These are phyloP conservation scores for Prietella phreatophila DNA, from an alignment of 2,113 vertebrate genomes.

Conservation along the genomic window DNA sequence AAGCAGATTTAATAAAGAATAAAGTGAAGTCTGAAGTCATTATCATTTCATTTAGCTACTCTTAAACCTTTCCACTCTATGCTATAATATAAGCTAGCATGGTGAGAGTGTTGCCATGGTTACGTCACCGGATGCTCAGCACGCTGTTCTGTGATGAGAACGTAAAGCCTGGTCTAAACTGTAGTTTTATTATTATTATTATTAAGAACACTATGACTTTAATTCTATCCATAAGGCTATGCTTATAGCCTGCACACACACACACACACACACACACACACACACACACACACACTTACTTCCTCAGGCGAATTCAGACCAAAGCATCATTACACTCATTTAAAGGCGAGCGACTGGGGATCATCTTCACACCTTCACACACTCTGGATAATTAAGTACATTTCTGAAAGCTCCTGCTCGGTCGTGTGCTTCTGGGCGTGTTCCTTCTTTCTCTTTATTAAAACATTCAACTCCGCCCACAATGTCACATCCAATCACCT, in stretches of 20 bases:
- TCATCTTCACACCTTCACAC: conserved; percentile 67
- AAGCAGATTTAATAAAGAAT: not conserved
- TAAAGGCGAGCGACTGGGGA: conserved; percentile 45
- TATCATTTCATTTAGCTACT: too few relatives aligned
- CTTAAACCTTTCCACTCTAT: not conserved
- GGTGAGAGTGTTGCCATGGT: not conserved
- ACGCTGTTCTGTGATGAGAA: not conserved
- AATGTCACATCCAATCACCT: conserved; percentile 81
- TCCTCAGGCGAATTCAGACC: conserved; percentile 61
- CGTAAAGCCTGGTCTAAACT: not conserved
- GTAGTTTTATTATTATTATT: too few relatives aligned
- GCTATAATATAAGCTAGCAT: not conserved
- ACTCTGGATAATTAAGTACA: conserved; percentile 80
- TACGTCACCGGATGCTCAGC: not conserved
- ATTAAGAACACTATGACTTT: not conserved
- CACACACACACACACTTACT: conserved; percentile 10
- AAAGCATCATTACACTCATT: conserved; percentile 64
- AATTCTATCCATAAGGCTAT: not conserved
- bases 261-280: conserved; percentile 2
- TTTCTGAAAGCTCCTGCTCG: conserved; percentile 82
- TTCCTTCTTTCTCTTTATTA: conserved; percentile 18
- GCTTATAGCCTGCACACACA: not conserved
- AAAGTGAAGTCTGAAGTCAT: not conserved
- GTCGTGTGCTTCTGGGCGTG: conserved; percentile 78
- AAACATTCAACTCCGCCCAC: conserved; percentile 73